Evolutionary conservation across 2,888 invertebrate species (phyloP).

Genomic region (Clepsis dumicolana): DNA sequence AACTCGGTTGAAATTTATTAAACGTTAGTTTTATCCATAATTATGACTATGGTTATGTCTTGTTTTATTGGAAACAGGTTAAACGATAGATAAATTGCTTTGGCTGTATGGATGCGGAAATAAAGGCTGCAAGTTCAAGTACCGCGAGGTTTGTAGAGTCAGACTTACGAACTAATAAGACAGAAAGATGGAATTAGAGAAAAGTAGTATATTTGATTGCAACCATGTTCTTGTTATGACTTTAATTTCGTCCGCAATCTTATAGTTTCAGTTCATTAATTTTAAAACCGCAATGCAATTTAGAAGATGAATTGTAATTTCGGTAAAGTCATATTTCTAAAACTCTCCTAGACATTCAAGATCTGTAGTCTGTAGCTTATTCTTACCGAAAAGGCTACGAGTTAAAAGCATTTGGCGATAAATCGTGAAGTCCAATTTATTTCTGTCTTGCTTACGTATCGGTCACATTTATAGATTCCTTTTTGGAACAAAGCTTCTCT

Average conservation of each 20-base stretch:
- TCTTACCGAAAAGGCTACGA: constrained; percentile 63
- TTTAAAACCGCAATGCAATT: background rate
- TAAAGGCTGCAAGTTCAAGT: constrained; percentile 10
- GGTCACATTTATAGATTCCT: constrained; percentile 70
- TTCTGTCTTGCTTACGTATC: constrained; percentile 74
- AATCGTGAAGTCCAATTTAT: constrained; percentile 80
- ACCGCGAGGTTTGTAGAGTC: constrained; percentile 1
- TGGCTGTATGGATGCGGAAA: constrained; percentile 14
- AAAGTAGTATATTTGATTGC: background rate
- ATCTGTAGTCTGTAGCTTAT: constrained; percentile 60
- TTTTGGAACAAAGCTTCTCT: constrained; percentile 70
- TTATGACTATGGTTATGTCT: constrained; percentile 46
- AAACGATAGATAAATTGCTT: constrained; percentile 19
- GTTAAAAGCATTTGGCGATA: constrained; percentile 83
- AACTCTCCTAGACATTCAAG: constrained; percentile 60
- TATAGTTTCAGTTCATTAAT: background rate
- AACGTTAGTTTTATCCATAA: constrained; percentile 43
- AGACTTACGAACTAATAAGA: background rate
- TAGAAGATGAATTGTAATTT: constrained; percentile 4
- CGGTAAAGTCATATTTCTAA: background rate
- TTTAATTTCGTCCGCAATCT: background rate
- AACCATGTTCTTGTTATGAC: background rate
- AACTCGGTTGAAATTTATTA: constrained; percentile 59
- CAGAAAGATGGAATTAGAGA: background rate
- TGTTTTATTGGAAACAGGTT: constrained; percentile 35